Percentiles rank a stretch among this genome's conserved stretches.
Conservation (phyloP, 1,140 invertebrate species). For the Zophobas atratus region DNA sequence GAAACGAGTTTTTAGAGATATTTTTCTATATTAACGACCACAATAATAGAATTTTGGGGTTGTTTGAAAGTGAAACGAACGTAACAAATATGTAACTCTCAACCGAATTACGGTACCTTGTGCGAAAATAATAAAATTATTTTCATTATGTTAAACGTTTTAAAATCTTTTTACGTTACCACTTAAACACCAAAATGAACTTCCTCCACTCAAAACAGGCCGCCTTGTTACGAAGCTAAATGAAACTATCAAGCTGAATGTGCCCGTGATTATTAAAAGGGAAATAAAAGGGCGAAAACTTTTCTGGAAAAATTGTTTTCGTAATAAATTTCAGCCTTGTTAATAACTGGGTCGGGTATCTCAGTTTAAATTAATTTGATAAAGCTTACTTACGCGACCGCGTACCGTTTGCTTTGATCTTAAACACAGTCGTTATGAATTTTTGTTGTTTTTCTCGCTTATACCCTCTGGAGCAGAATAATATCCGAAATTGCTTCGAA, state of each 20-base stretch:
- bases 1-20: no score
- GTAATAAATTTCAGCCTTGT: slow-evolving; percentile 8
- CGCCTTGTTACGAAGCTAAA: background rate
- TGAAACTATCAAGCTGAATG: background rate
- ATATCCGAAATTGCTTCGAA: slow-evolving; percentile 9
- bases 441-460: slow-evolving; percentile 22
- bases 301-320: slow-evolving; percentile 1
- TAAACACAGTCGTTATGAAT: slow-evolving; percentile 10
- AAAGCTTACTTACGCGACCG: slow-evolving; percentile 10
- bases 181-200: background rate
- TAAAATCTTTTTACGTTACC: no score
- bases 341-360: slow-evolving; percentile 11
- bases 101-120: no score
- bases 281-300: background rate
- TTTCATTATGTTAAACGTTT: no score
- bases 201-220: background rate
- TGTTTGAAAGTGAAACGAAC: no score
- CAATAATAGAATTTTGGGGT: no score
- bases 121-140: no score
- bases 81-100: no score
- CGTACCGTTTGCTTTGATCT: slow-evolving; percentile 21
- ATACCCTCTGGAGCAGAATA: background rate
- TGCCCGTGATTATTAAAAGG: background rate
- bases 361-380: slow-evolving; percentile 35
- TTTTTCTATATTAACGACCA: no score